Percentiles rank a stretch among this genome's conserved stretches.
phyloP scores from a whole-genome alignment of 2,113 vertebrate species.

The Vombatus ursinus region DNA sequence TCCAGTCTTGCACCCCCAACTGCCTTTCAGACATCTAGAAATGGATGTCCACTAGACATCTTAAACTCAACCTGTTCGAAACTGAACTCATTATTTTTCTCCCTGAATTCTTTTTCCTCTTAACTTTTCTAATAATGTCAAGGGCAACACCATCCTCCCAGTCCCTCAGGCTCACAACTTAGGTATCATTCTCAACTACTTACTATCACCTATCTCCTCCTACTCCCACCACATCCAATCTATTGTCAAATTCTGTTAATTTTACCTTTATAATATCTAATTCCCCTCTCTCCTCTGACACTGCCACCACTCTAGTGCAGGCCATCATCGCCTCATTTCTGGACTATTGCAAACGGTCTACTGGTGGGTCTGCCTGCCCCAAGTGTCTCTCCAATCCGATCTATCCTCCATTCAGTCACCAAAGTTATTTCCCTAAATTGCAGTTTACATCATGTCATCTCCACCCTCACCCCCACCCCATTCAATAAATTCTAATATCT shows the following conservation, averaged over 20 bases:
- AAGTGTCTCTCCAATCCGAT: neutral
- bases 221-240: neutral
- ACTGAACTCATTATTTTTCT: neutral
- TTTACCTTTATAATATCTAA: neutral
- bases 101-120: neutral
- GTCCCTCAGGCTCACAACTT: neutral
- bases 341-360: neutral
- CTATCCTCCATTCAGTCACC: neutral
- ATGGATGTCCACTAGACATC: neutral
- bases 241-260: neutral
- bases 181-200: neutral
- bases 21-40: neutral
- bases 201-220: neutral
- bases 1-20: neutral
- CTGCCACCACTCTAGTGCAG: neutral
- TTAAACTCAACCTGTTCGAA: neutral
- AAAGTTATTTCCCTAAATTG: neutral
- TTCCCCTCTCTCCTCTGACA: neutral
- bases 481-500: neutral
- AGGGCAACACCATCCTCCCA: neutral
- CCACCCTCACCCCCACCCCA: too few relatives aligned
- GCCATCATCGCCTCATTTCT: neutral
- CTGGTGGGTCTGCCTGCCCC: neutral
- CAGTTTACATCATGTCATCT: neutral
- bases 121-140: neutral